Percentiles rank a stretch among this genome's conserved stretches.
phyloP scores from a whole-genome alignment of 2,888 invertebrate species.

The Psococerastis gibbosa region DNA sequence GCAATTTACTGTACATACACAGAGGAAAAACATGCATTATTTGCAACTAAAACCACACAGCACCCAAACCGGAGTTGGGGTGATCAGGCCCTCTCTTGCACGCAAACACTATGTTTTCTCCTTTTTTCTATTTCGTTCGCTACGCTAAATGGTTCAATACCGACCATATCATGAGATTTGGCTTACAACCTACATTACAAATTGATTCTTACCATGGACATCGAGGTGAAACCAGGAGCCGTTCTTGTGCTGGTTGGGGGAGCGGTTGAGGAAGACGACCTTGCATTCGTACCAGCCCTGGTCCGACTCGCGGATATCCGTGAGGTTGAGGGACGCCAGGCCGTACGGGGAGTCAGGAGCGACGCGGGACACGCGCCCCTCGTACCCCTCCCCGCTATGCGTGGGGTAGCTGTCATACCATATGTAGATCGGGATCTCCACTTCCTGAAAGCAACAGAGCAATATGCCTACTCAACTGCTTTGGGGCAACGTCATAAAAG shows the following conservation, averaged over 20 bases:
- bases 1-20: no score
- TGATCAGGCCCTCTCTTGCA: no score
- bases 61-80: no score
- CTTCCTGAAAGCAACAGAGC: constrained; percentile 74
- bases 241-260: constrained; percentile 79
- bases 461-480: no score
- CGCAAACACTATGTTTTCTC: no score
- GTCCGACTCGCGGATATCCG: constrained; percentile 81
- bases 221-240: constrained; percentile 97
- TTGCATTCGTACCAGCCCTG: constrained; percentile 93
- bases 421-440: constrained; percentile 93
- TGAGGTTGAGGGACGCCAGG: constrained; percentile 86
- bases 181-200: no score
- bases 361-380: constrained; percentile 77
- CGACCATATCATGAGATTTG: no score
- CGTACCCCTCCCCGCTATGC: constrained; percentile 87
- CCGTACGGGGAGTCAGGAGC: constrained; percentile 75
- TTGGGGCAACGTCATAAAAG: no score
- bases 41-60: no score
- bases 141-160: no score
- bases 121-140: no score
- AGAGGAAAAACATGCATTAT: no score
- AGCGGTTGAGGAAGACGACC: constrained; percentile 88
- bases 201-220: constrained; percentile 51
- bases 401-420: constrained; percentile 97